Evolutionary conservation across 2,113 vertebrate species (phyloP), one percentile per base, ranked within the genome.

Genomic region (Podarcis muralis): DNA sequence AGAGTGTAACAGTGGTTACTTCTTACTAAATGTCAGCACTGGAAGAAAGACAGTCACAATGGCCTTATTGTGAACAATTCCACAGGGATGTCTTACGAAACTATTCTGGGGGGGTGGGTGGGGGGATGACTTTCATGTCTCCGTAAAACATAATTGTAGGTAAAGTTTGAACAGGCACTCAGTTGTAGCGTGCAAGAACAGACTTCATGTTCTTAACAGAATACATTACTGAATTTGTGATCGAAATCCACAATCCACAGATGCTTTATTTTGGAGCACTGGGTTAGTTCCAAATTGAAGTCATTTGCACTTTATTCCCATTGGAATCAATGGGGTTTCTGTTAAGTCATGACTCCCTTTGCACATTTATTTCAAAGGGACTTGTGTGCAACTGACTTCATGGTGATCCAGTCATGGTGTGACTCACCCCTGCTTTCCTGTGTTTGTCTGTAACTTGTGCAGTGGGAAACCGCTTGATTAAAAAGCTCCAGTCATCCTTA

Each of bases 1-100:
- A 88, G 30, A 81, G 69, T 72, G 5, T 93, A 95, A 89, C 89
- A 2, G 27, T 85, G 85, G 84, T 84, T 95, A 90, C 94, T 91
- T 81, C 87, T 91, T 87, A 84, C 43, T 91, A 86, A 84, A 90
- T 0, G 5, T 79, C 88, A 88, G 9, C 59, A 35, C 0, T 59
- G 91, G 90, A 89, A 88, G 25, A 53, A 93, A 88, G 75, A 90
- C 9, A 93, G 76, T 57, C 77, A 89, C 35, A 72, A 35, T 43
- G 84, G 68, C 13, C 65, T 92, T 79, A 84, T 75, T 83, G 62
- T 91, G 90, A 65, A 90, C 68, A 91, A 71, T 32, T 89, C 72
- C 90, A 90, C 83, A 85, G 32, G 88, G 91, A 92, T 72, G 82
- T 48, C n/a, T 93, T 90, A 53, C 27, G 57, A 88, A 90, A 48